Percentiles rank a stretch among this genome's conserved stretches.
Conservation (phyloP, 92 coral and sea anemone species). For the Porites cylindrica region DNA sequence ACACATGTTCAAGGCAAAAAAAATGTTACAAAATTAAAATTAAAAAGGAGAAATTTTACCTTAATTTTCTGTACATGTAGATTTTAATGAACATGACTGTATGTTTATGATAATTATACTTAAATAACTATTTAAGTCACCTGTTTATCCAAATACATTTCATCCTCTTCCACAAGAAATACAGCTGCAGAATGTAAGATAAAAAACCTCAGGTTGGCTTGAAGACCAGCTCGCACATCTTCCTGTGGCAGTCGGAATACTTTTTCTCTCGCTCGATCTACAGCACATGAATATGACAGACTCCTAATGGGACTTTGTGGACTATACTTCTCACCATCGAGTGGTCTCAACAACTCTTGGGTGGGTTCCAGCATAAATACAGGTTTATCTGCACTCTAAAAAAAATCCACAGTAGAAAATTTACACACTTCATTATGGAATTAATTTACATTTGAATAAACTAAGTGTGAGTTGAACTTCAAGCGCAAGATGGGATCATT, state of each 20-base stretch:
- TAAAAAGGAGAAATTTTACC: too few species aligned
- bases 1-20: neutral
- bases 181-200: constrained; percentile 91
- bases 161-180: constrained; percentile 81
- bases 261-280: constrained; percentile 60
- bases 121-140: constrained; percentile 29
- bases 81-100: too few species aligned
- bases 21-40: too few species aligned
- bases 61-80: too few species aligned
- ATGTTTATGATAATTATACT: neutral
- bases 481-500: too few species aligned
- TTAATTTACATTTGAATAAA: too few species aligned
- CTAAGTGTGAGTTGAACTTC: too few species aligned
- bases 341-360: constrained; percentile 18
- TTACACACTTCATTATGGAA: too few species aligned
- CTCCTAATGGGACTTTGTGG: constrained; percentile 88
- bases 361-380: constrained; percentile 86
- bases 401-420: neutral
- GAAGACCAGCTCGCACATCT: constrained; percentile 97
- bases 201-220: constrained; percentile 90
- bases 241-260: constrained; percentile 67
- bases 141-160: constrained; percentile 76
- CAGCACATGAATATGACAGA: constrained; percentile 77
- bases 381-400: constrained; percentile 84
- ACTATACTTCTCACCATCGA: constrained; percentile 32